These are phyloP conservation scores for Petrolisthes cinctipes DNA, from an alignment of 2,888 invertebrate genomes.

Conservation along the genomic window DNA sequence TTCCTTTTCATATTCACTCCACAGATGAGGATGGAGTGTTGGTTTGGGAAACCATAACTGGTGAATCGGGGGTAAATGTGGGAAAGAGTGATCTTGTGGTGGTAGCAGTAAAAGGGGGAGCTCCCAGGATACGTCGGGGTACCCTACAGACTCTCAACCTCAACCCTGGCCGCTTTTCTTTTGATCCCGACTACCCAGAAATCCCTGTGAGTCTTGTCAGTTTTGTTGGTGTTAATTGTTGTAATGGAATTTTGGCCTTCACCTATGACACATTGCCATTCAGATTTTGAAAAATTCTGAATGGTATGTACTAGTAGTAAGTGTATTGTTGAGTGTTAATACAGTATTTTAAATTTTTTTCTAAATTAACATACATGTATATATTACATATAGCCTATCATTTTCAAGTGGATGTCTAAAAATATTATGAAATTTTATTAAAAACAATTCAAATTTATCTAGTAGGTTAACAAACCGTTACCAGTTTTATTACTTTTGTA, in stretches of 20 bases:
- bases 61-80: constrained; percentile 37
- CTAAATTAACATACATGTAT: neutral
- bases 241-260: neutral
- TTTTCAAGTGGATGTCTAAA: too few species aligned
- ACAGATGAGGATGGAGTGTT: constrained; percentile 10
- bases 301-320: neutral
- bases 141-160: constrained; percentile 38
- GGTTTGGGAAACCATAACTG: constrained; percentile 31
- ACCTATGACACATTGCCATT: neutral
- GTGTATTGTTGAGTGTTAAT: neutral
- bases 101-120: constrained; percentile 44
- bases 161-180: constrained; percentile 29
- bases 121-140: constrained; percentile 46
- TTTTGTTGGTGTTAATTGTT: neutral
- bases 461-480: too few species aligned
- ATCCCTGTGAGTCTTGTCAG: constrained; percentile 24
- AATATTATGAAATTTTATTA: too few species aligned
- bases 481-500: too few species aligned
- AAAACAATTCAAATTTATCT: too few species aligned
- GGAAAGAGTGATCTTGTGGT: constrained; percentile 46
- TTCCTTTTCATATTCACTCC: neutral
- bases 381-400: too few species aligned
- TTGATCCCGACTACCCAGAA: constrained; percentile 50
- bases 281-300: neutral
- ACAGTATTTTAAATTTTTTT: neutral